Conservation (phyloP, 2,888 invertebrate genomes). For the Agrotis clavis region DNA sequence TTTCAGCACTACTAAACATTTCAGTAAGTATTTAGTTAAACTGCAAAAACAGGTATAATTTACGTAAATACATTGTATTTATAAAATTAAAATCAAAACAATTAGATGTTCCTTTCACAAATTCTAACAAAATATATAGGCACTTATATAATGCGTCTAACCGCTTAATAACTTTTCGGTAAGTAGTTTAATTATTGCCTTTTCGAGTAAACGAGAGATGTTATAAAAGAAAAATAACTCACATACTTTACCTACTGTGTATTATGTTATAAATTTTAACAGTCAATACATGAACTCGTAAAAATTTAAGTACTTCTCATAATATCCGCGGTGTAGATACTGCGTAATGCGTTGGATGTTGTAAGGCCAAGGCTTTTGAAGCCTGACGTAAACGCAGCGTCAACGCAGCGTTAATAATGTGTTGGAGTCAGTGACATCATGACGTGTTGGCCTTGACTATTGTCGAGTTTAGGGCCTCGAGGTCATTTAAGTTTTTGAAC, state of each 20-base stretch:
- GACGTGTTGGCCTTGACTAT: conserved; percentile 53
- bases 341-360: conserved; percentile 26
- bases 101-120: conserved; percentile 8
- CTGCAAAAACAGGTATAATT: conserved; percentile 4
- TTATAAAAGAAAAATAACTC: conserved; percentile 56
- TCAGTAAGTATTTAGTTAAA: conserved; percentile 8
- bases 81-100: conserved; percentile 9
- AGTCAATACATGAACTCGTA: conserved; percentile 55
- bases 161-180: conserved; percentile 24
- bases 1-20: conserved; percentile 16
- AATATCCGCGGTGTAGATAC: conserved; percentile 47
- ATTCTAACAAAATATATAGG: conserved; percentile 11
- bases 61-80: conserved; percentile 28
- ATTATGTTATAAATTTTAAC: conserved; percentile 58
- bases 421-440: conserved; percentile 47
- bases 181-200: conserved; percentile 40
- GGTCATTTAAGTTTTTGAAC: conserved; percentile 40
- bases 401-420: conserved; percentile 48
- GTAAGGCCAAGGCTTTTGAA: conserved; percentile 53
- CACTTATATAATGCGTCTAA: conserved; percentile 9
- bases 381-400: conserved; percentile 40
- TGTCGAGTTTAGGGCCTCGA: conserved; percentile 54
- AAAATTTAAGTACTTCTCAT: conserved; percentile 46
- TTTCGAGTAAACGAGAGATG: conserved; percentile 28
- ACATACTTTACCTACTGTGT: conserved; percentile 39